Percentiles rank a stretch among this genome's conserved stretches.
These are phyloP conservation scores for Pseudachorutes palmiensis DNA, from an alignment of 1,140 invertebrate genomes.

Conservation along the genomic window DNA sequence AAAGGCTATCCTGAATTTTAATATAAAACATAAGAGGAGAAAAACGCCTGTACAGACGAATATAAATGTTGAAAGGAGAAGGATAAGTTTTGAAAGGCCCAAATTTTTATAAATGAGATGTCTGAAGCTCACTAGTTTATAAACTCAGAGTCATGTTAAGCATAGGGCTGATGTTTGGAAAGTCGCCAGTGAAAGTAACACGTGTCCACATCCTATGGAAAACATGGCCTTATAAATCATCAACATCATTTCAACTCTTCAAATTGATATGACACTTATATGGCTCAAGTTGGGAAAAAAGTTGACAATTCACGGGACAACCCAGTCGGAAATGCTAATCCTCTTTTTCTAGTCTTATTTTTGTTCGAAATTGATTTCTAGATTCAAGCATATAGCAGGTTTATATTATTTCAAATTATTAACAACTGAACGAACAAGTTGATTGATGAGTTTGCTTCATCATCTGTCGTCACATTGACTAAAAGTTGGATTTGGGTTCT, in stretches of 20 bases:
- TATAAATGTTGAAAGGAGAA: too few species aligned
- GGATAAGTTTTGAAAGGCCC: background rate
- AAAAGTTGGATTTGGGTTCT: too few species aligned
- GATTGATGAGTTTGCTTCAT: background rate
- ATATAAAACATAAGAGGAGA: background rate
- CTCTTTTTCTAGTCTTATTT: background rate
- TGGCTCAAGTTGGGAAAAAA: background rate
- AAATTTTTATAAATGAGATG: conserved; percentile 1
- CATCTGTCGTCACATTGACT: too few species aligned
- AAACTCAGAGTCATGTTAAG: background rate
- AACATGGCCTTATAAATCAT: too few species aligned
- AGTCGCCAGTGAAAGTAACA: background rate
- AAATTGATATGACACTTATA: background rate
- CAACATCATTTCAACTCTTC: background rate
- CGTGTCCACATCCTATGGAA: too few species aligned
- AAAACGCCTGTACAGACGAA: background rate
- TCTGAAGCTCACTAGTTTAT: too few species aligned
- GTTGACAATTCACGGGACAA: background rate
- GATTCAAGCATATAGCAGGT: background rate
- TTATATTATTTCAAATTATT: background rate
- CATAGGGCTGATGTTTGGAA: background rate
- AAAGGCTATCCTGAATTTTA: background rate
- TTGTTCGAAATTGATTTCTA: background rate
- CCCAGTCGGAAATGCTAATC: too few species aligned
- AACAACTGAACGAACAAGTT: background rate